Evolutionary conservation across 2,888 invertebrate genomes (phyloP).

Genomic region (Eupithecia centaureata): DNA sequence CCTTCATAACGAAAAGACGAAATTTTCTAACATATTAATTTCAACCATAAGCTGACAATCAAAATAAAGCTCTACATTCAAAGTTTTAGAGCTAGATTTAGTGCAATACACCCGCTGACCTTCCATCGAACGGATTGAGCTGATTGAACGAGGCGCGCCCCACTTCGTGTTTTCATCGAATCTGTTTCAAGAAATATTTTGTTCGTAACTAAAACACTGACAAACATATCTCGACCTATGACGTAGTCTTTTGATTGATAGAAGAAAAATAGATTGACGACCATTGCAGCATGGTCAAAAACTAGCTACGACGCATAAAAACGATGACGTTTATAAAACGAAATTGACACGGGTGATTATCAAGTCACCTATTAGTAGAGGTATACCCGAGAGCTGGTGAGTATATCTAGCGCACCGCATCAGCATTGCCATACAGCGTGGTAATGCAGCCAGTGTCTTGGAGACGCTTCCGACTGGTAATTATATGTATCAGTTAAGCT

Average conservation of each 20-base stretch:
- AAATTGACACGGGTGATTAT: no score
- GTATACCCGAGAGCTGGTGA: no score
- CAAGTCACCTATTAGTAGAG: no score
- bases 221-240: neutral
- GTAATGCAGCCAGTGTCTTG: no score
- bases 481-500: no score
- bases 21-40: neutral
- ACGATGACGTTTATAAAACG: no score
- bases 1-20: neutral
- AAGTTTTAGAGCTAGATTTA: constrained; percentile 13
- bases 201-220: neutral
- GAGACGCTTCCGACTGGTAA: no score
- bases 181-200: constrained; percentile 23
- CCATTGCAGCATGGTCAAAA: no score
- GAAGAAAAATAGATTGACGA: no score
- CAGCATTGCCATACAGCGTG: no score
- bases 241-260: neutral
- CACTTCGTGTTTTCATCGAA: constrained; percentile 18
- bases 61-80: neutral
- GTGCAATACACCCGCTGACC: constrained; percentile 33
- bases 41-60: neutral
- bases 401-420: no score
- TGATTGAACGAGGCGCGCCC: constrained; percentile 40
- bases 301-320: no score
- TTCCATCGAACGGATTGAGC: constrained; percentile 35